Base-by-base conservation (phyloP, 2,888 invertebrate genomes). In the Chrysolina oricalcia region DNA sequence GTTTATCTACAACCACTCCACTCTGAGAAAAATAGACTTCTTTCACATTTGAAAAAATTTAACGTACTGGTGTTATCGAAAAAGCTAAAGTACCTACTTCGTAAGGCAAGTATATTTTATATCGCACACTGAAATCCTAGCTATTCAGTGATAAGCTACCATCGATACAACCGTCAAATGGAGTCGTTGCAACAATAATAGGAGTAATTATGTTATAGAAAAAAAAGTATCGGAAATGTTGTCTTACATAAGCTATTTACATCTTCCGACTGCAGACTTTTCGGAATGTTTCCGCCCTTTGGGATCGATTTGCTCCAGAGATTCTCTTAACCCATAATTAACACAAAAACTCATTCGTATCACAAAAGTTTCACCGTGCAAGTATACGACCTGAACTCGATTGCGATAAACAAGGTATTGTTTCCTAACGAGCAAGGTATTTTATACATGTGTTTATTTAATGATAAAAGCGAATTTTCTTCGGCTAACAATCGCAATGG, bases 241-340 rank as follows among this genome's bases (percentile, higher is more conserved):
- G 21, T 53, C 53, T 13, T 23, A 53, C 53, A 53, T 53, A 19
- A 53, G 53, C 53, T 53, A 67, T 67, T 50, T 19, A 67, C 67
- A 67, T 67, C 50, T 50, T 48, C 19, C 53, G 53, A 53, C 35
- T 17, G 11, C 11, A 11, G 10, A 67, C 21, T 27, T 40, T 27
- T 11, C n/a, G n/a, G n/a, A 15, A 21, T 11, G n/a, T 10, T 48
- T 50, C 27, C 11, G 11, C 11, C 8, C 50, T 67, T 64, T 41
- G 19, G 48, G 23, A 27, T 67, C 48, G 5, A 27, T 27, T 17
- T 35, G 35, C n/a, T 35, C 35, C 23, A 35, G 11, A 10, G 19
- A 50, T 50, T 50, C 35, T 50, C 35, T 73, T 73, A 73, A 73
- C 71, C 74, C 74, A 74, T 74, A 62, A 59, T 74, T 43, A 19